Evolutionary conservation across 2,888 invertebrate species (phyloP), one percentile per base, ranked within the genome.

Genomic region (Dolomedes plantarius): DNA sequence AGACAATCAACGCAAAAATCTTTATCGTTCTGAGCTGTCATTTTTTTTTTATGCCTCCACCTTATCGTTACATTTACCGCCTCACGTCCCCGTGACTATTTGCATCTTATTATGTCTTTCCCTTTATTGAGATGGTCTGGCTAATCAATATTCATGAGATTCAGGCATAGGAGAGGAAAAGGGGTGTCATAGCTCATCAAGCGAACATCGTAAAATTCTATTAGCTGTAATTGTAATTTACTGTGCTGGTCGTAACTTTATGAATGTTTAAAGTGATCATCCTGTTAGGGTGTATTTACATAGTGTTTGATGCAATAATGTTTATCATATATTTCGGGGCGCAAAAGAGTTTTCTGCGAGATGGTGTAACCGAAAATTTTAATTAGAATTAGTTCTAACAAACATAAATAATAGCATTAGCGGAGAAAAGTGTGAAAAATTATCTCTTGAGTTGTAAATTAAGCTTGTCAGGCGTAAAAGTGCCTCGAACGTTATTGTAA

Each of bases 81-180:
- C 32, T 50, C 29, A 62, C 41, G 27, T 29, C 41, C 27, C 23
- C 36, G 27, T 19, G 69, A 62, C 64, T 71, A 76, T 82, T 82
- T 82, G 75, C 82, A 82, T 82, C 64, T 82, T 29, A 82, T 82
- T 82, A 76, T 78, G 19, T 39, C 28, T 68, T n/a, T 68, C 23
- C 69, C 71, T 62, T 78, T 50, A n/a, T 27, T 74, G 46, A 7
- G 28, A 36, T 39, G 68, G 81, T 31, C 65, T 50, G 65, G 36
- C 64, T 82, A 39, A 82, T 82, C 82, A 76, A 82, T 82, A 82
- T 82, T 82, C 82, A 82, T 82, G 82, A 75, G 29, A 41, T 16
- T 32, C n/a, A 2, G 28, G 23, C 23, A 13, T n/a, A 64, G 68
- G 36, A 7, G n/a, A n/a, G n/a, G 27, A 41, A 73, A 65, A n/a